Evolutionary conservation across 2,113 vertebrate species (phyloP), one percentile per base, ranked within the genome.

Genomic region (Microcebus ravelobensis): DNA sequence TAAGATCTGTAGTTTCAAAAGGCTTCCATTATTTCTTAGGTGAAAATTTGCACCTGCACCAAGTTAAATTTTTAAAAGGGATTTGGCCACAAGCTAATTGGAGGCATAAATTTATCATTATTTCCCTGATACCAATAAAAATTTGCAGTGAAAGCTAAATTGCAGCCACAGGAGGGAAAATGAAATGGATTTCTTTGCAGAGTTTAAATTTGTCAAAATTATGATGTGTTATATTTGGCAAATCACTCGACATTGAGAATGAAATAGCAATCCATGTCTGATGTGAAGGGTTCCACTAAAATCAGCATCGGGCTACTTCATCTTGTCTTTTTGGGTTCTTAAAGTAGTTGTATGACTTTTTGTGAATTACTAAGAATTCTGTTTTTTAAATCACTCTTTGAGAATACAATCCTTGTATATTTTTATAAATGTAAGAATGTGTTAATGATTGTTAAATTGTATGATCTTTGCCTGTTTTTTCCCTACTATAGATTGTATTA

Each of bases 401-500:
- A 83, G 81, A 94, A 91, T n/a, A 71, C 7, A 15, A 29, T 42
- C 15, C 14, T 4, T 15, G 48, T 92, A 42, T 92, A 45, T 79
- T 88, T 94, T 90, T 61, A 63, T 67, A 92, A 87, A 86, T 50
- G 34, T 25, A 87, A 31, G 31, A 68, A 80, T 89, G 59, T 93
- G 45, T 90, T 88, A 27, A 79, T 85, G 63, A 59, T 85, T 89
- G n/a, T 86, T 85, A 74, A 93, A 45, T 70, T 80, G 34, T 67
- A 70, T 89, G 76, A 12, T 67, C 50, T 96, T 97, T 52, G 91
- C 17, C 63, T 87, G 27, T 57, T 79, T 90, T 65, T 91, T 82
- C 20, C 15, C 94, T 52, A 27, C 86, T 95, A 3, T 97, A 99
- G 99, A 99, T 95, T 99, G 99, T 17, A 99, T 99, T 87, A 99